These are phyloP conservation scores for Vultur gryphus DNA, from an alignment of 2,797 vertebrate genomes.

Conservation along the genomic window DNA sequence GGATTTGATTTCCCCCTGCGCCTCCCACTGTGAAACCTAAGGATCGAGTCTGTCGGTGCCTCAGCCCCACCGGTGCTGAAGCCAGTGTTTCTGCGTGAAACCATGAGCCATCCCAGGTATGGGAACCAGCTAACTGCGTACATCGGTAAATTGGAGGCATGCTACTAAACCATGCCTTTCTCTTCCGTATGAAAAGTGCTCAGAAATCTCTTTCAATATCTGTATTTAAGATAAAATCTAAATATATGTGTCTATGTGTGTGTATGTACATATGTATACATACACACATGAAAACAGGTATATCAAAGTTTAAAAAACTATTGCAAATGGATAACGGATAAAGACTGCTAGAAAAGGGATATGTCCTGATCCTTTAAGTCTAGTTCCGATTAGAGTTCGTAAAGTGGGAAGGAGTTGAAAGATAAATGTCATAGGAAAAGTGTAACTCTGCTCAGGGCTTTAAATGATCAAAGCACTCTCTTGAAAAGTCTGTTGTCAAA, in stretches of 20 bases:
- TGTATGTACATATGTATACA: neutral
- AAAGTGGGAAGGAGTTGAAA: neutral
- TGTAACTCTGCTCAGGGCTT: neutral
- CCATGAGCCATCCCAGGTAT: neutral
- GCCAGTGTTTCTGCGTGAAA: neutral
- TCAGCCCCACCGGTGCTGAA: neutral
- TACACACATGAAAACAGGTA: neutral
- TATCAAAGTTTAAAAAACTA: neutral
- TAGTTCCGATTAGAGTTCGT: neutral
- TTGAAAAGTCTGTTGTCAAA: constrained; percentile 37
- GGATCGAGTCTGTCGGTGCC: neutral
- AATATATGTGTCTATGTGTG: accelerated
- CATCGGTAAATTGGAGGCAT: neutral
- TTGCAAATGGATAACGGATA: accelerated
- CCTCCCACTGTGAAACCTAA: accelerated
- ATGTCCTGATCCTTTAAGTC: neutral
- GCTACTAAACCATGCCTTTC: neutral
- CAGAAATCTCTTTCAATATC: neutral
- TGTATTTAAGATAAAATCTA: neutral
- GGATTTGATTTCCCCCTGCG: accelerated
- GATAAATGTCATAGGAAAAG: constrained; percentile 7
- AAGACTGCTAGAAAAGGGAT: too few species aligned
- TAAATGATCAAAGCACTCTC: constrained; percentile 23
- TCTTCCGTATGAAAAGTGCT: neutral
- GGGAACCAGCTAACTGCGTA: neutral